phyloP scores from a whole-genome alignment of 2,113 vertebrate genomes.

The Ammodytes dubius region DNA sequence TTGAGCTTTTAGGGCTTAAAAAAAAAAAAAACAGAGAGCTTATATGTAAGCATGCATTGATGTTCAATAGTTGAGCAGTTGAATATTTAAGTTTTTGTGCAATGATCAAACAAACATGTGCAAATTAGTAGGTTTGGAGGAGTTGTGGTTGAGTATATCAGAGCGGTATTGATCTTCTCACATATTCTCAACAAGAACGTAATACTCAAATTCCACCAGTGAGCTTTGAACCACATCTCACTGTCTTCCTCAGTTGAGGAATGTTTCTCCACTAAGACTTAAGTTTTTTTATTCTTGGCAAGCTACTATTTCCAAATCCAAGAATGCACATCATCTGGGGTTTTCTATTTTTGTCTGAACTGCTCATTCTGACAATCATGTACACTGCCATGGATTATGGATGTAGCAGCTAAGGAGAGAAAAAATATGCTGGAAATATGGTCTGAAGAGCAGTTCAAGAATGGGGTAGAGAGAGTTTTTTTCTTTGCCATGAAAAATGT shows the following conservation, averaged over 20 bases:
- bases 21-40: not conserved
- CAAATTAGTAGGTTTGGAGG: not conserved
- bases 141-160: not conserved
- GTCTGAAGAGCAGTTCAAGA: constrained; percentile 39
- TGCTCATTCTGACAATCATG: constrained; percentile 9
- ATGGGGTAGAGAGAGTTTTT: constrained; percentile 37
- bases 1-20: not conserved
- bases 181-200: not conserved
- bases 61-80: not conserved
- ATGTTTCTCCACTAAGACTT: not conserved
- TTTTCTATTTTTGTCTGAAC: constrained; percentile 21
- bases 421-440: constrained; percentile 29
- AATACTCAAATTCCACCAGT: not conserved
- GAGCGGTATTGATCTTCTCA: not conserved
- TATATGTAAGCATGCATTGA: not conserved
- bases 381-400: not conserved
- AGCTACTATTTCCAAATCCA: constrained; percentile 2
- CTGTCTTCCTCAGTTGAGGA: not conserved
- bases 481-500: constrained; percentile 53
- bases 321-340: not conserved
- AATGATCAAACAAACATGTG: not conserved
- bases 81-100: not conserved
- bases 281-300: not conserved
- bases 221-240: not conserved
- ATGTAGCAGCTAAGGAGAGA: constrained; percentile 15